A percentile compares a stretch with the other conserved stretches of the same genome.
phyloP scores from a whole-genome alignment of 2,888 invertebrate species.

The Chymomyza procnemis region DNA sequence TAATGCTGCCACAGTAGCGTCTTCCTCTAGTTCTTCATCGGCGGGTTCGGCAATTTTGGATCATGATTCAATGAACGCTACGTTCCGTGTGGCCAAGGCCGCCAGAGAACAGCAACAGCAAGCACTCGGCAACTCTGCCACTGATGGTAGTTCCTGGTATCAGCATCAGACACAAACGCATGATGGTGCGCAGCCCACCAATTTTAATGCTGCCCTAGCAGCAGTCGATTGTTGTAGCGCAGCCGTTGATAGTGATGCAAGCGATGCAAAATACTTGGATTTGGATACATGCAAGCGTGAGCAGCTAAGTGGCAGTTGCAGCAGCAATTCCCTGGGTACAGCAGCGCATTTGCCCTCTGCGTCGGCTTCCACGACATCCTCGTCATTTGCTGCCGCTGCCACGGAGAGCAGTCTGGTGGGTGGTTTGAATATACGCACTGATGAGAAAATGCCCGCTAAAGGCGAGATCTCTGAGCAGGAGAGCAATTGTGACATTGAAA shows the following conservation, averaged over 20 bases:
- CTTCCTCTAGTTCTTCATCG: slow-evolving; percentile 62
- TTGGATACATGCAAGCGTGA: slow-evolving; percentile 77
- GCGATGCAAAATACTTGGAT: slow-evolving; percentile 76
- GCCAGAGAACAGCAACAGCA: slow-evolving; percentile 32
- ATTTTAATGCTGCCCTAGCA: slow-evolving; percentile 68
- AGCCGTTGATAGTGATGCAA: slow-evolving; percentile 68
- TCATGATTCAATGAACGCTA: slow-evolving; percentile 62
- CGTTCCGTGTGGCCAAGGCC: slow-evolving; percentile 51
- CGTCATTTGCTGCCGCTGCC: slow-evolving; percentile 76
- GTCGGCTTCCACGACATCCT: slow-evolving; percentile 69
- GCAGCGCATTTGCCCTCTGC: slow-evolving; percentile 42
- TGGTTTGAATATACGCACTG: slow-evolving; percentile 86
- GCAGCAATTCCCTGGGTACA: slow-evolving; percentile 38
- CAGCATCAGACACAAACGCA: slow-evolving; percentile 26
- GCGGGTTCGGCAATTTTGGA: slow-evolving; percentile 31
- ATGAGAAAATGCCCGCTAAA: slow-evolving; percentile 92
- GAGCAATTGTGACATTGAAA: slow-evolving; percentile 89
- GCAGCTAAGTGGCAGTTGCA: slow-evolving; percentile 51
- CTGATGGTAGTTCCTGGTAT: neutral
- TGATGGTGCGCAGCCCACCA: slow-evolving; percentile 51
- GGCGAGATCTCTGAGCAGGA: slow-evolving; percentile 93
- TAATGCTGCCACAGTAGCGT: slow-evolving; percentile 70
- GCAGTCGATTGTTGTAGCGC: slow-evolving; percentile 70
- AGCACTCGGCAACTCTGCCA: slow-evolving; percentile 26
- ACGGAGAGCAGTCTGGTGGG: slow-evolving; percentile 76